Evolutionary conservation across 2,797 vertebrate genomes (phyloP), one percentile per base, ranked within the genome.

Genomic region (Danionella dracula): DNA sequence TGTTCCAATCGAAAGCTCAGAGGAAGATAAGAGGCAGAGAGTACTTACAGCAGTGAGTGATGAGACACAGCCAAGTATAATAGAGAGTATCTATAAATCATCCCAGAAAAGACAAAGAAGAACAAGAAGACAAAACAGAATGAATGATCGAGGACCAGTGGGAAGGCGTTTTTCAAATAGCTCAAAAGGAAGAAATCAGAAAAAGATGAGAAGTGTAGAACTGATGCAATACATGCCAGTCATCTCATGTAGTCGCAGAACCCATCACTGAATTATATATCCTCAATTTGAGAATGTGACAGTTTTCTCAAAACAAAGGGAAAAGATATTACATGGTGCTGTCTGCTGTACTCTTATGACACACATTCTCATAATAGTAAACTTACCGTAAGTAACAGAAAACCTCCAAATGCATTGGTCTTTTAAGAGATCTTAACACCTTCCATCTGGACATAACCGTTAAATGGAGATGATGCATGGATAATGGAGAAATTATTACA

Each of bases 401-500:
- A 35, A 48, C 4, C 8, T 31, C 4, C 46, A 3, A 40, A 55
- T 57, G 32, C 53, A 66, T 66, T 65, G 54, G 9, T 44, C 40
- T 35, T 19, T 35, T 16, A 16, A 29, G 20, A 29, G 21, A 46
- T 45, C 3, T 1, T 27, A 54, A 32, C 23, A 38, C 45, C 32
- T 71, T 46, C 42, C 29, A 29, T 58, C 21, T 45, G 13, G 19
- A 54, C 20, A 12, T 31, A 1, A 11, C 21, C 12, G 10, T 34
- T 21, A 35, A 74, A 66, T 40, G 27, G n/a, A 38, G 35, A 57
- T 75, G 72, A 75, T 75, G 73, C 21, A 31, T 27, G 29, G 58
- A 42, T 72, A 75, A 72, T 75, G 60, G 66, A 72, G 32, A 58
- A 60, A 62, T 68, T 35, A 61, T 54, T 23, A 46, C 12, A 15